Conservation (phyloP, 2,888 invertebrate genomes). For the Polydesmus complanatus region DNA sequence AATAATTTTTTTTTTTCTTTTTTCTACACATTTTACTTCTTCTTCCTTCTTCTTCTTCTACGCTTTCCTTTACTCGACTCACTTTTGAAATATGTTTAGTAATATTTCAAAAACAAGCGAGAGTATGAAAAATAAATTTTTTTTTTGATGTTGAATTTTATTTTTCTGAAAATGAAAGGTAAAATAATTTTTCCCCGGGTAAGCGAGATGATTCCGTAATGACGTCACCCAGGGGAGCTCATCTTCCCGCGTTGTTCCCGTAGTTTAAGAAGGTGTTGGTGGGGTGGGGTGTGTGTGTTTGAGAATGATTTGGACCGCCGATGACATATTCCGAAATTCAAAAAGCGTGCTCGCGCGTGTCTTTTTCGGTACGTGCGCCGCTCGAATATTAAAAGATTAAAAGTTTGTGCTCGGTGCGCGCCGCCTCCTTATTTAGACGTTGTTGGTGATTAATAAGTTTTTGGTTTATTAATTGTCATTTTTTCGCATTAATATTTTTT, state of each 20-base stretch:
- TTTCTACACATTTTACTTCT: no score
- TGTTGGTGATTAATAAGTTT: not conserved
- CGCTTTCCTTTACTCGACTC: no score
- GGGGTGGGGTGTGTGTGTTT: no score
- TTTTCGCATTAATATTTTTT: not conserved
- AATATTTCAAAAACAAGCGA: no score
- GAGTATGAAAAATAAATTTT: no score
- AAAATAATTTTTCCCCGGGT: conserved; percentile 5
- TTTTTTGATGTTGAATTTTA: not conserved
- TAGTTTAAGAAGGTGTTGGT: not conserved
- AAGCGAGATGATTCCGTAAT: conserved; percentile 4
- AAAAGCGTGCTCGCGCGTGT: not conserved
- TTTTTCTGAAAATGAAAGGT: not conserved
- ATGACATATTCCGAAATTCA: not conserved
- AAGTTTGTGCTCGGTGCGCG: not conserved
- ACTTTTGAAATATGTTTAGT: not conserved
- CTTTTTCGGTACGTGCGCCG: not conserved
- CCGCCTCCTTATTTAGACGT: no score
- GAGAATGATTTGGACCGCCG: no score
- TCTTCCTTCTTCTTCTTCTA: no score
- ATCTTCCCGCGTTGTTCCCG: not conserved
- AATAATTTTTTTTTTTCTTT: no score
- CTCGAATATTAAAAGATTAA: not conserved
- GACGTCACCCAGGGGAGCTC: conserved; percentile 8
- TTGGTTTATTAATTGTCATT: not conserved